These are phyloP conservation scores for Urechis unicinctus DNA, from an alignment of 2,888 invertebrate genomes.

Conservation along the genomic window DNA sequence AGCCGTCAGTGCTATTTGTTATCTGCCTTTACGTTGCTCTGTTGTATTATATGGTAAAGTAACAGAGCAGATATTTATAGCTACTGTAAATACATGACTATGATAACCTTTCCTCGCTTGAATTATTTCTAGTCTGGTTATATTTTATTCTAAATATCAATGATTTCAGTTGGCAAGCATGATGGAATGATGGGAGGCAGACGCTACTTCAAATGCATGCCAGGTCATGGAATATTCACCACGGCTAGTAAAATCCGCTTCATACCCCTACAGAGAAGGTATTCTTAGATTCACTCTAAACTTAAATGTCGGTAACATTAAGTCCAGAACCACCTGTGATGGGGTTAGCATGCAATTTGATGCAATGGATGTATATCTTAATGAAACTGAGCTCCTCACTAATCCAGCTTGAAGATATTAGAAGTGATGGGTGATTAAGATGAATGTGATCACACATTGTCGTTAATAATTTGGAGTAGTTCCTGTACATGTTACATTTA, in stretches of 20 bases:
- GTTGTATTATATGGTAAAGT: neutral
- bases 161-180: conserved; percentile 37
- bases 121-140: neutral
- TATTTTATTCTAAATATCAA: neutral
- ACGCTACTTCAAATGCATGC: conserved; percentile 39
- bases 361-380: too few species aligned
- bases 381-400: too few species aligned
- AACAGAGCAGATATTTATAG: neutral
- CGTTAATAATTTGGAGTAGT: neutral
- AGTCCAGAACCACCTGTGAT: too few species aligned
- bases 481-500: neutral
- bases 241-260: conserved; percentile 39
- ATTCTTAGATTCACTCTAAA: conserved; percentile 3
- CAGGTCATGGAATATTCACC: conserved; percentile 40
- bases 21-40: neutral
- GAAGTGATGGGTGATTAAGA: conserved; percentile 13
- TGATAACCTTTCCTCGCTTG: too few species aligned
- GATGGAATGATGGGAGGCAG: conserved; percentile 42
- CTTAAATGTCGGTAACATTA: too few species aligned
- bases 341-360: too few species aligned
- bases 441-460: neutral
- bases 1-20: neutral
- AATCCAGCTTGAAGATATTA: neutral
- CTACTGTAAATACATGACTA: neutral
- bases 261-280: conserved; percentile 40